Percentiles rank a stretch among this genome's conserved stretches.
These are phyloP conservation scores for Cryptus armator DNA, from an alignment of 2,888 invertebrate genomes.

Conservation along the genomic window DNA sequence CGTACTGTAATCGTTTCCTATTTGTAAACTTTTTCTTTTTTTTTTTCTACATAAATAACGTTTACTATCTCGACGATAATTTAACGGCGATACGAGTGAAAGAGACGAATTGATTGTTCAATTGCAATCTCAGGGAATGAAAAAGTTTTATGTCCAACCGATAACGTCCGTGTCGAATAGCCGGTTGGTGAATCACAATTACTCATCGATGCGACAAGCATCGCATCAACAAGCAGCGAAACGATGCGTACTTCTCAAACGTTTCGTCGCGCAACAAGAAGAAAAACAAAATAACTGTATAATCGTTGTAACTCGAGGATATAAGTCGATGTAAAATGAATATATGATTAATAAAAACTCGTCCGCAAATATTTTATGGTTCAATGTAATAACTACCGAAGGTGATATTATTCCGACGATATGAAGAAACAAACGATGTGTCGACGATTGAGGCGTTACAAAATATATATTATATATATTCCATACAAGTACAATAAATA, in stretches of 20 bases:
- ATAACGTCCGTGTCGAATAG: neutral
- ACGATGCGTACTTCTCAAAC: constrained; percentile 2
- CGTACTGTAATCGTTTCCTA: neutral
- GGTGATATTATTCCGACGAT: neutral
- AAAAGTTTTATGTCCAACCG: constrained; percentile 34
- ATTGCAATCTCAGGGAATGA: constrained; percentile 36
- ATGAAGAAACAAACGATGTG: neutral
- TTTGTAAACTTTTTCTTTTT: neutral
- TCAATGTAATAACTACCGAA: neutral
- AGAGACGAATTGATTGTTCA: constrained; percentile 8
- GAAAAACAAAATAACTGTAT: constrained; percentile 39
- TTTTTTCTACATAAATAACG: neutral
- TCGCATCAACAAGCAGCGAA: neutral
- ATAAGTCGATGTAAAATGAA: constrained; percentile 54
- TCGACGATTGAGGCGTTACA: constrained; percentile 31
- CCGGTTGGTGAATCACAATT: constrained; percentile 11
- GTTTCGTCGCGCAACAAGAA: neutral
- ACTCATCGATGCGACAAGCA: constrained; percentile 6
- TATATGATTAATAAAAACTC: constrained; percentile 46
- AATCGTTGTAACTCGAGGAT: constrained; percentile 55
- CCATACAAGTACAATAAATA: constrained; percentile 46
- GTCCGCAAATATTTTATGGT: constrained; percentile 28
- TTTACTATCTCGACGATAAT: neutral
- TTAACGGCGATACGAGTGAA: neutral
- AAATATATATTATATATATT: constrained; percentile 52